Conservation (phyloP, 2,113 vertebrate species). For the Oryzias melastigma region DNA sequence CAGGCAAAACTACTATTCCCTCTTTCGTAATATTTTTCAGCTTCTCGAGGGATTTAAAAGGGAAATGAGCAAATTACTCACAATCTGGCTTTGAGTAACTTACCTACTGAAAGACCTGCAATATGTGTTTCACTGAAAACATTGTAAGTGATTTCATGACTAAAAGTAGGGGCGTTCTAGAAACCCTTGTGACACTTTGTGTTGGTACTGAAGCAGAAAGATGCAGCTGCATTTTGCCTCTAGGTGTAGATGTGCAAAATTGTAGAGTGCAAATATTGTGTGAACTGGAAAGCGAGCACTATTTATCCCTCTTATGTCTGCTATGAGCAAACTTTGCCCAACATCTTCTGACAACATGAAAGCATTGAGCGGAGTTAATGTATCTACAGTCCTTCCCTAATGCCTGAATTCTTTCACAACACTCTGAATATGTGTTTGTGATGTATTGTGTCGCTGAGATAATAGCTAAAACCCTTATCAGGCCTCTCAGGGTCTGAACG, state of each 20-base stretch:
- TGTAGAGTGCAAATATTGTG: slow-evolving; percentile 20
- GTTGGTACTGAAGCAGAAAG: neutral
- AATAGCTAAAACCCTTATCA: slow-evolving; percentile 40
- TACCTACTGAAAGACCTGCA: neutral
- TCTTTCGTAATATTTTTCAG: slow-evolving; percentile 11
- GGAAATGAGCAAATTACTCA: slow-evolving; percentile 2
- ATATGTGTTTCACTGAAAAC: slow-evolving; percentile 1
- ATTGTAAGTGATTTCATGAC: neutral
- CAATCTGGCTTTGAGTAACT: neutral
- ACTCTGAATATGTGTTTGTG: slow-evolving; percentile 1
- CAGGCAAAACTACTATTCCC: slow-evolving; percentile 2
- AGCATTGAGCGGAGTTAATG: neutral
- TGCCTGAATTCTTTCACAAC: slow-evolving; percentile 20
- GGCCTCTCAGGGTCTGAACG: slow-evolving; percentile 20
- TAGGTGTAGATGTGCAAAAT: slow-evolving; percentile 13
- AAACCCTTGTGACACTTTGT: too few species aligned
- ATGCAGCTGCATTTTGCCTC: slow-evolving; percentile 4
- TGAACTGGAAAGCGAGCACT: slow-evolving; percentile 10
- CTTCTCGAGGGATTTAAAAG: neutral
- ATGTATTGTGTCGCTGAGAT: slow-evolving; percentile 38
- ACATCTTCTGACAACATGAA: slow-evolving; percentile 1
- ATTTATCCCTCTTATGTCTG: slow-evolving; percentile 10
- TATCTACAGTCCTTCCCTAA: neutral
- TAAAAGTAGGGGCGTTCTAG: neutral
- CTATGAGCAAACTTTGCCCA: slow-evolving; percentile 14